These are phyloP conservation scores for Rotaria sp. DNA, from an alignment of 2,888 invertebrate genomes.

Conservation along the genomic window DNA sequence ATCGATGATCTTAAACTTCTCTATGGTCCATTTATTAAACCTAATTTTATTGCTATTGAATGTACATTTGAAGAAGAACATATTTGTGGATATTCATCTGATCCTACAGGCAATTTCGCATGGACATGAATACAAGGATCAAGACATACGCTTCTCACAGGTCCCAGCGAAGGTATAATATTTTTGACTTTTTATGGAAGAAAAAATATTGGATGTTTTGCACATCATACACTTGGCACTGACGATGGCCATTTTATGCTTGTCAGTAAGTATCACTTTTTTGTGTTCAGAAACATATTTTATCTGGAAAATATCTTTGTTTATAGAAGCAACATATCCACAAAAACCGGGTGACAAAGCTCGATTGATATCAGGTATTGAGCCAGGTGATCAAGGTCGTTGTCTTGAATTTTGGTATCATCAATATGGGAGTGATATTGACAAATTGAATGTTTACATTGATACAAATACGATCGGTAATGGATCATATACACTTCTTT, in stretches of 20 bases:
- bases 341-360: conserved; percentile 46
- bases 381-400: conserved; percentile 41
- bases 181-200: too few relatives aligned
- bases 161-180: neutral
- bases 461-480: neutral
- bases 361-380: conserved; percentile 44
- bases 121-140: conserved; percentile 32
- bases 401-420: conserved; percentile 44
- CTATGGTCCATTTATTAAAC: conserved; percentile 29
- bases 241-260: conserved; percentile 47
- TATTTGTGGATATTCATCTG: conserved; percentile 42
- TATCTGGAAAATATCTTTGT: neutral
- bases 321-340: conserved; percentile 41
- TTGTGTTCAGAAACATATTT: neutral
- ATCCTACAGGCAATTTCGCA: conserved; percentile 29
- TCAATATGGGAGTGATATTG: conserved; percentile 41
- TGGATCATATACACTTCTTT: neutral
- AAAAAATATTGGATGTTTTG: too few relatives aligned
- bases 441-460: conserved; percentile 31
- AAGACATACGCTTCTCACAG: conserved; percentile 22
- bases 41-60: neutral
- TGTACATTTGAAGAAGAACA: conserved; percentile 44
- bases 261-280: conserved; percentile 15
- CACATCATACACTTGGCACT: conserved; percentile 44
- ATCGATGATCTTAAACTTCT: conserved; percentile 29